These are phyloP conservation scores for Phania funesta DNA, from an alignment of 2,888 invertebrate genomes.

Conservation along the genomic window DNA sequence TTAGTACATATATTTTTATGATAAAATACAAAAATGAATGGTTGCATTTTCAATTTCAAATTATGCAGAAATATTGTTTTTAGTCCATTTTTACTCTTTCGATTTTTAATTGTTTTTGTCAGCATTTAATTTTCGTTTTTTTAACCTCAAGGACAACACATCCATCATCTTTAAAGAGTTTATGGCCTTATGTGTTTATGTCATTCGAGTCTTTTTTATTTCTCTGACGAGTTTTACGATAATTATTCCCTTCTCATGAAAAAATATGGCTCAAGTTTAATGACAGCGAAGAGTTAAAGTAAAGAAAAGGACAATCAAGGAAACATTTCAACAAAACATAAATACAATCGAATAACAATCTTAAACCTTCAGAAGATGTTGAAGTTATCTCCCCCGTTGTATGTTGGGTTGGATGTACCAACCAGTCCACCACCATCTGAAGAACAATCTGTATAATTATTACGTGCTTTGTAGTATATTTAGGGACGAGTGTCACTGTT, in stretches of 20 bases:
- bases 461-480: conserved; percentile 42
- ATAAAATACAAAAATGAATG: too few relatives aligned
- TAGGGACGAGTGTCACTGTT: conserved; percentile 65
- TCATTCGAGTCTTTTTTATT: conserved; percentile 9
- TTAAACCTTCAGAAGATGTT: neutral
- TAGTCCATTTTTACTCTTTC: neutral
- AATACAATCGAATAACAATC: neutral
- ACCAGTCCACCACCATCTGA: neutral
- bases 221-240: conserved; percentile 41
- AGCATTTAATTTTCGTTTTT: neutral
- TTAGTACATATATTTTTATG: too few relatives aligned
- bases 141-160: conserved; percentile 33
- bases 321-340: neutral
- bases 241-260: conserved; percentile 28
- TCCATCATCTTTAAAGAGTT: conserved; percentile 22
- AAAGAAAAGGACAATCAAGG: neutral
- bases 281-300: neutral
- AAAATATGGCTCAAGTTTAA: conserved; percentile 27
- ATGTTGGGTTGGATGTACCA: neutral
- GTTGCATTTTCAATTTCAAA: too few relatives aligned
- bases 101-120: neutral
- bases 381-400: conserved; percentile 25
- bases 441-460: conserved; percentile 37
- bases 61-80: neutral
- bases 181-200: conserved; percentile 16